phyloP scores from a whole-genome alignment of 1,140 invertebrate species.

The Drosophila pseudoobscura region DNA sequence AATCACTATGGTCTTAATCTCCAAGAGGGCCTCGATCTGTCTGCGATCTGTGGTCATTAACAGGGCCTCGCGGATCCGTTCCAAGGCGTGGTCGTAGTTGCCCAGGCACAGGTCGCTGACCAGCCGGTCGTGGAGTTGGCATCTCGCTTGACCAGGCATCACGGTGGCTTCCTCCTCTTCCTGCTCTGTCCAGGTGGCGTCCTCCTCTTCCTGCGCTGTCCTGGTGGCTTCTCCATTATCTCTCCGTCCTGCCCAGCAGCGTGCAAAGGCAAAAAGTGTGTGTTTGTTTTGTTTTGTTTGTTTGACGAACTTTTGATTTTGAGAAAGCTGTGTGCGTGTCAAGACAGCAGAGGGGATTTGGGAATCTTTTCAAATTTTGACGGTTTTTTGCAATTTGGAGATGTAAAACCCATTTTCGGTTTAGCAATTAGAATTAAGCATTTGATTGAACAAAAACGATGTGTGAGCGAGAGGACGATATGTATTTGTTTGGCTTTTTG shows the following conservation, averaged over 20 bases:
- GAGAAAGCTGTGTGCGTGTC: neutral
- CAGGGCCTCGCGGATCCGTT: slow-evolving; percentile 43
- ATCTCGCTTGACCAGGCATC: neutral
- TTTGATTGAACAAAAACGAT: too few species aligned
- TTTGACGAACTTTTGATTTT: slow-evolving; percentile 44
- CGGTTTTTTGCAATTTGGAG: neutral
- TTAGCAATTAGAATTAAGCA: neutral
- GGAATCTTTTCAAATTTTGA: neutral
- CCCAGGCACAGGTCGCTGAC: slow-evolving; percentile 45
- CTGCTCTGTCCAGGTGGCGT: neutral
- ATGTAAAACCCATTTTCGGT: neutral
- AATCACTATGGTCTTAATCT: slow-evolving; percentile 59
- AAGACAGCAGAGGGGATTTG: neutral
- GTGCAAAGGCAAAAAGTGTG: slow-evolving; percentile 67
- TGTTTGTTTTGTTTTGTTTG: slow-evolving; percentile 27
- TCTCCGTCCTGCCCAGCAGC: slow-evolving; percentile 37
- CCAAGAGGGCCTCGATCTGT: slow-evolving; percentile 43
- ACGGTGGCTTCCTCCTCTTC: neutral
- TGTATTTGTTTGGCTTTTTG: too few species aligned
- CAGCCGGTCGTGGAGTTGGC: slow-evolving; percentile 21
- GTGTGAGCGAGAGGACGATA: too few species aligned
- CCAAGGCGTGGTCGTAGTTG: slow-evolving; percentile 50
- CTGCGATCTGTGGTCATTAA: slow-evolving; percentile 8
- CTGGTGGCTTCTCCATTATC: too few species aligned
- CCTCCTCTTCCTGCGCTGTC: too few species aligned